Evolutionary conservation across 2,113 vertebrate genomes (phyloP), one percentile per base, ranked within the genome.

Genomic region (Mesitornis unicolor): DNA sequence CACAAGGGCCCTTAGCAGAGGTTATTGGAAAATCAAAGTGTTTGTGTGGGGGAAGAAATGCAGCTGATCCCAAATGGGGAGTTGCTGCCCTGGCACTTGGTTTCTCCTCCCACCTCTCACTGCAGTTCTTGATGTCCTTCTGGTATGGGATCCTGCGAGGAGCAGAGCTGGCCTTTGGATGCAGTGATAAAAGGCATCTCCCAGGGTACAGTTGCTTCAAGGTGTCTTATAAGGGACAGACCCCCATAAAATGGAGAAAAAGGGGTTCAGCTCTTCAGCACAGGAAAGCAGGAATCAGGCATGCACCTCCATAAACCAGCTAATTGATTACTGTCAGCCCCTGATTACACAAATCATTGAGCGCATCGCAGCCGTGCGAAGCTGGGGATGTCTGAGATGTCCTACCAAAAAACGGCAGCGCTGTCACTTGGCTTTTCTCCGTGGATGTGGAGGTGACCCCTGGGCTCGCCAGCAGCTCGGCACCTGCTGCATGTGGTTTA

Each of bases 401-500:
- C 4, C 22, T 56, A 67, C 76, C 50, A 25, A 63, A 71, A 93
- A 89, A 16, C 1, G 15, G n/a, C 43, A 60, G 10, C 0, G 3
- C 54, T 60, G 68, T 53, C 6, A 2, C 76, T 85, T 6, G 8
- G 59, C 28, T 80, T 9, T 53, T 74, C 64, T 2, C 0, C 1
- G 0, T 7, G 45, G 59, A 13, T 25, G 19, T 57, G 28, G 56
- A 36, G 42, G 51, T 67, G 65, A 82, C 33, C 54, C 24, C 36
- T 61, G 73, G 67, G 61, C 19, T 16, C 18, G 6, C 13, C 1
- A 0, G 54, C 16, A 13, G 56, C 76, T 31, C 3, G 11, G 45
- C 31, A 56, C 31, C 8, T 0, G 0, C 31, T 53, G 54, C 17
- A 3, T 6, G 12, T 51, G 50, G 38, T 56, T 91, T 53, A 40